Percentiles rank a stretch among this genome's conserved stretches.
Evolutionary conservation across 2,113 vertebrate species (phyloP).

Genomic region (Dasyornis broadbenti): DNA sequence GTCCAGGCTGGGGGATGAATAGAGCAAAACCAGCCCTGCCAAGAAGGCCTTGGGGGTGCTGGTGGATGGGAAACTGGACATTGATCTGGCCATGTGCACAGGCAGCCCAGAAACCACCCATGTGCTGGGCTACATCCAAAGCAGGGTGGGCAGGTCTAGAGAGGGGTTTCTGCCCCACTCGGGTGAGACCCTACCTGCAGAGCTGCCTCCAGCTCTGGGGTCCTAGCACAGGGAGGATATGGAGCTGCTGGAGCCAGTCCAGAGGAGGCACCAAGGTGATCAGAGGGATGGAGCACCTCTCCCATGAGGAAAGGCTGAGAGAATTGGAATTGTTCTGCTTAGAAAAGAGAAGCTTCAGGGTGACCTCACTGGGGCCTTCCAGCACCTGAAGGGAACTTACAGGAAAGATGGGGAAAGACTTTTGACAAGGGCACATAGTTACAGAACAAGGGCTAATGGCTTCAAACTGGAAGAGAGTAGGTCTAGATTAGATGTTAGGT

Average conservation of each 20-base stretch:
- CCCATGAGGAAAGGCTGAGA: neutral
- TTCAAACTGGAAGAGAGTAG: neutral
- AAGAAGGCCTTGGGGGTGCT: too few relatives aligned
- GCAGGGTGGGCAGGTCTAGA: neutral
- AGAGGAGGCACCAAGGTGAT: neutral
- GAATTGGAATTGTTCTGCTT: neutral
- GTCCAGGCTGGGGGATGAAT: neutral
- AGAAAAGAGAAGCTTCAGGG: neutral
- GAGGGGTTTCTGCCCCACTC: neutral
- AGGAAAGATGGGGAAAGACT: neutral
- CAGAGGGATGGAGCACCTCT: neutral
- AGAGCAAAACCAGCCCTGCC: neutral
- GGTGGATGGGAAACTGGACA: neutral
- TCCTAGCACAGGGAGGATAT: accelerated
- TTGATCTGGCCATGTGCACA: neutral
- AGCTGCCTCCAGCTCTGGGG: neutral
- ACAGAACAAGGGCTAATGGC: neutral
- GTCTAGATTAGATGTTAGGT: neutral
- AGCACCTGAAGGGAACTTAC: neutral
- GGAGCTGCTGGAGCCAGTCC: neutral
- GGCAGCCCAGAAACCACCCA: neutral
- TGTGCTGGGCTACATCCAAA: neutral
- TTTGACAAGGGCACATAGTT: neutral
- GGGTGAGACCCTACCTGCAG: neutral
- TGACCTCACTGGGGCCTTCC: neutral